phyloP scores from a whole-genome alignment of 2,113 vertebrate genomes.

The Cephalopterus ornatus region DNA sequence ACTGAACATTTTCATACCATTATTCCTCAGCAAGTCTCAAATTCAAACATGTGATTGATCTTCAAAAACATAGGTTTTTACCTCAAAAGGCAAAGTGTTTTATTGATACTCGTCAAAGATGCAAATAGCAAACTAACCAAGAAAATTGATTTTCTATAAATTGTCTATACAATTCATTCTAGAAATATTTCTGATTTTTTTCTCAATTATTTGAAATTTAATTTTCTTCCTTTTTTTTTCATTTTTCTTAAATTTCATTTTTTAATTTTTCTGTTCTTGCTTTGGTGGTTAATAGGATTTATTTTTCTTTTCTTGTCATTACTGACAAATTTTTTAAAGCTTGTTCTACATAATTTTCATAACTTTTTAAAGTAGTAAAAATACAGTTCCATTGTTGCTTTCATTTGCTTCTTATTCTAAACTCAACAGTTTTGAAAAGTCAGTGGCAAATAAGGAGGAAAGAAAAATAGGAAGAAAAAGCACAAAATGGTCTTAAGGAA shows the following conservation, averaged over 20 bases:
- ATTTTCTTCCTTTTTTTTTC: background rate
- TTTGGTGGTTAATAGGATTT: background rate
- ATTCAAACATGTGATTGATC: background rate
- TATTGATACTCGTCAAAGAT: background rate
- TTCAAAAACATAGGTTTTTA: background rate
- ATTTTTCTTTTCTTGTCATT: background rate
- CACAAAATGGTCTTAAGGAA: background rate
- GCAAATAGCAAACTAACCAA: background rate
- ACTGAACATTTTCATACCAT: background rate
- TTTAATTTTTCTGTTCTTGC: background rate
- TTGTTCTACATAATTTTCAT: background rate
- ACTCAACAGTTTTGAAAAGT: background rate
- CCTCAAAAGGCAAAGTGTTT: background rate
- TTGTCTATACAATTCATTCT: background rate
- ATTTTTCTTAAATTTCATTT: background rate
- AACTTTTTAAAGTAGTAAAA: background rate
- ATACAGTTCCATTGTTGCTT: background rate
- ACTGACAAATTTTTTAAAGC: background rate
- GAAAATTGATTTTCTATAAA: background rate
- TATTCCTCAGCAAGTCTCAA: background rate
- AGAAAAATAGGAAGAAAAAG: background rate
- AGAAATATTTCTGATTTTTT: background rate
- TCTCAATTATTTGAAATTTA: background rate
- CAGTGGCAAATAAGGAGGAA: fast-evolving
- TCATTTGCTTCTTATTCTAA: background rate